A percentile compares a stretch with the other conserved stretches of the same genome.
These are phyloP conservation scores for Sceloporus undulatus DNA, from an alignment of 2,113 vertebrate species.

Conservation along the genomic window DNA sequence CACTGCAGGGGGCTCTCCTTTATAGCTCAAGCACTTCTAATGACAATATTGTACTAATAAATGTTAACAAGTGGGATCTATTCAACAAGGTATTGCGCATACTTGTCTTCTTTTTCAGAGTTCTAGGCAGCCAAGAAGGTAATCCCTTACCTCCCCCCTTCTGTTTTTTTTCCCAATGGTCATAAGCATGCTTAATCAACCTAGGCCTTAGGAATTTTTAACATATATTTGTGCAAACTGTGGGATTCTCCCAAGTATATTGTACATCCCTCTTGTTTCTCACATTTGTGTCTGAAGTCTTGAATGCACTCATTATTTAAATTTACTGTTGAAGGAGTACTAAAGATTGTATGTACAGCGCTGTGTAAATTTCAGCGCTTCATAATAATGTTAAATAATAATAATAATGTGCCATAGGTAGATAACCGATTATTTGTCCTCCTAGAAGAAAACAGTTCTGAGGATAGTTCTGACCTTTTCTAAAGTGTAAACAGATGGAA, in stretches of 20 bases:
- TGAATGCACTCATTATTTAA: not conserved
- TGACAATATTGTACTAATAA: not conserved
- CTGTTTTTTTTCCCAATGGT: not conserved
- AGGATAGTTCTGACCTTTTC: not conserved
- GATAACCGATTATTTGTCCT: not conserved
- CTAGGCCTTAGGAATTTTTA: not conserved
- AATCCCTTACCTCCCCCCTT: not conserved
- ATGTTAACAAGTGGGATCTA: not conserved
- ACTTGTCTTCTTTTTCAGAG: not conserved
- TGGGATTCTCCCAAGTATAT: not conserved
- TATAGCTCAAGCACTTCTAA: too few relatives aligned
- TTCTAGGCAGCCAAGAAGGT: not conserved
- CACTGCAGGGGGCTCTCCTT: not conserved
- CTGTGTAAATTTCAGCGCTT: too few relatives aligned
- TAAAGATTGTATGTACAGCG: too few relatives aligned
- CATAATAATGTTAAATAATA: too few relatives aligned
- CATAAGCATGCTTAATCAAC: not conserved
- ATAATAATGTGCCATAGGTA: not conserved
- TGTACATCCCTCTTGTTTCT: constrained; percentile 5
- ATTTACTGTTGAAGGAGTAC: not conserved
- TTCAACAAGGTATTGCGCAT: not conserved
- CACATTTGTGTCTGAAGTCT: not conserved
- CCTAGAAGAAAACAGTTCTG: not conserved
- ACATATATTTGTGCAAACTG: not conserved
- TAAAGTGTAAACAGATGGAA: not conserved